Base-by-base conservation (phyloP, 2,888 invertebrate species). In the Spicauda simplicius region DNA sequence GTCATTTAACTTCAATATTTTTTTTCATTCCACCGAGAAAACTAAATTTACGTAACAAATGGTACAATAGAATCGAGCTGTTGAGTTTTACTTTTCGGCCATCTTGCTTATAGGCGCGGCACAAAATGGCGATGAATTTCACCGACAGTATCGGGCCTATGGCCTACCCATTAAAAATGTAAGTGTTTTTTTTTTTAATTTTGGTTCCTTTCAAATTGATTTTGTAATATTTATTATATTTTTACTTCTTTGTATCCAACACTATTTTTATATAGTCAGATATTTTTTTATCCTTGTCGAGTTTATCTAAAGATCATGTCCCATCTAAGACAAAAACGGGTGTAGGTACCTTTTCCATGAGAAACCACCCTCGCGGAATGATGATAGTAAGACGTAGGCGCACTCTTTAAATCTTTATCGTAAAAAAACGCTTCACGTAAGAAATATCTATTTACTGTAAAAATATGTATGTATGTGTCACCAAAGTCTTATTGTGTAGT, bases 141-240 rank as follows among this genome's bases (percentile, higher is more conserved):
- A 83, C 90, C 30, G 86, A 88, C 53, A 77, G 75, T 69, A 88
- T 91, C 72, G 90, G 90, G 69, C 90, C 91, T 5, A 81, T 93
- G 83, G 90, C 90, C 50, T 86, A 87, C 73, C 91, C 93, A 55
- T 77, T 92, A 69, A 90, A 88, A 84, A 87, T 93, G 93, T 93
- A 78, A 80, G 91, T 92, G 81, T 72, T 56, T 61, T 67, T 41
- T 14, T 41, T 11, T 37, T 37, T 7, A 10, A 37, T 41, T 54
- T 50, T 63, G 25, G 0, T 64, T 18, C 10, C 2, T 14, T 41
- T 41, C 8, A 41, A 12, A 33, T 50, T 2, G 5, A 25, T 25
- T 25, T 25, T 25, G n/a, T 25, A 25, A 14, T 37, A 18, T 33
- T 10, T 59, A 14, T 33, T 57, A 58, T n/a, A 18, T 45, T 50